Percentiles rank a stretch among this genome's conserved stretches.
phyloP scores from a whole-genome alignment of 2,797 vertebrate genomes.

The Parauchenoglanis punctatus region DNA sequence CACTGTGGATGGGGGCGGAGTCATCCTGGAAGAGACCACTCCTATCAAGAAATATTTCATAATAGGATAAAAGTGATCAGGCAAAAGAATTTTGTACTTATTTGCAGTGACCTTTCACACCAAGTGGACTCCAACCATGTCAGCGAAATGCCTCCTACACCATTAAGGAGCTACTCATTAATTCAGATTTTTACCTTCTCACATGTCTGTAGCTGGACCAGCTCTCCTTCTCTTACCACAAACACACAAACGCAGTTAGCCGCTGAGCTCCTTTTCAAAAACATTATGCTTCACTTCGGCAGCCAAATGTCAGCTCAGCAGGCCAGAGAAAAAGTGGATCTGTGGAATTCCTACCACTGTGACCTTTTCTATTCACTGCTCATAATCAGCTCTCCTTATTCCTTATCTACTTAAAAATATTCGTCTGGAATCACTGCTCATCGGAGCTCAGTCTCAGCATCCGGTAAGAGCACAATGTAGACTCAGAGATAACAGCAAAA shows the following conservation, averaged over 20 bases:
- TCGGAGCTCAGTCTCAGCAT: conserved; percentile 15
- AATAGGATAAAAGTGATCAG: background rate
- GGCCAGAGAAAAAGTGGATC: background rate
- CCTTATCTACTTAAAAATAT: conserved; percentile 22
- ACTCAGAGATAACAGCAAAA: background rate
- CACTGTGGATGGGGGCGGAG: background rate
- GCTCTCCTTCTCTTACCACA: background rate
- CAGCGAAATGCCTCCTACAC: background rate
- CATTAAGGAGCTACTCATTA: background rate
- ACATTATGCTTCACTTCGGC: conserved; percentile 35
- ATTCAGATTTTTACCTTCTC: background rate
- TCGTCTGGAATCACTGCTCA: background rate
- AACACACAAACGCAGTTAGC: background rate
- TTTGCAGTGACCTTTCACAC: background rate
- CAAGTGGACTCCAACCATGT: background rate
- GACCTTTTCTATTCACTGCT: conserved; percentile 18
- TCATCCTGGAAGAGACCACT: background rate
- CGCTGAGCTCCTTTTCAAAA: background rate
- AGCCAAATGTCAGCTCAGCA: conserved; percentile 39
- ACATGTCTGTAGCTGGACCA: background rate
- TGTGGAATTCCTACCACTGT: conserved; percentile 15
- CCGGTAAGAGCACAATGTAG: conserved; percentile 9
- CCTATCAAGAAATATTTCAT: background rate
- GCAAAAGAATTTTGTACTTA: background rate
- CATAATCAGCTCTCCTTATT: conserved; percentile 29